These are phyloP conservation scores for Dasypus novemcinctus DNA, from an alignment of 2,113 vertebrate genomes.

Conservation along the genomic window DNA sequence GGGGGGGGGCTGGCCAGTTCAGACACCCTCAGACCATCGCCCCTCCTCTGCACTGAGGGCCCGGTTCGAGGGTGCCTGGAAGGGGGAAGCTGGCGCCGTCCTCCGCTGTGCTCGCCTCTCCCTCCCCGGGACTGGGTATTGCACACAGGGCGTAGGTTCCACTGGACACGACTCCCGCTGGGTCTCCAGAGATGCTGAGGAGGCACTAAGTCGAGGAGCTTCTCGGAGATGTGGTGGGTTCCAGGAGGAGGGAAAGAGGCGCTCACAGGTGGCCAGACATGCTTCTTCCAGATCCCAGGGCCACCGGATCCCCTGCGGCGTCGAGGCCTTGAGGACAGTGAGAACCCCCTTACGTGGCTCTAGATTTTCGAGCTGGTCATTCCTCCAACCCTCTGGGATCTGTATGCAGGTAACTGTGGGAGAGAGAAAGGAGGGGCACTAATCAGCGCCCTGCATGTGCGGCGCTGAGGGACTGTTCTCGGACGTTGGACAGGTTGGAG, in stretches of 20 bases:
- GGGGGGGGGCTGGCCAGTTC: background rate
- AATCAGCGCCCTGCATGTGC: background rate
- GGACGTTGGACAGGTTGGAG: background rate
- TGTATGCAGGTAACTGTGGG: constrained; percentile 64
- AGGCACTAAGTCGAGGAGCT: too few species aligned
- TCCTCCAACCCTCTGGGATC: constrained; percentile 43
- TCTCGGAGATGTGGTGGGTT: too few species aligned
- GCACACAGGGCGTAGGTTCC: constrained; percentile 80
- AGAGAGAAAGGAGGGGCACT: background rate
- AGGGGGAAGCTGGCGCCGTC: background rate
- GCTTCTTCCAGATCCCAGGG: too few species aligned
- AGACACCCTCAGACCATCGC: background rate
- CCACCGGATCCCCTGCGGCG: too few species aligned
- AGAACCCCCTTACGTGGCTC: constrained; percentile 6
- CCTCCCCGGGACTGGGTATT: constrained; percentile 70
- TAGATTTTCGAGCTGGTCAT: constrained; percentile 54
- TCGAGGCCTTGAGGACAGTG: too few species aligned
- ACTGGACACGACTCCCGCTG: too few species aligned
- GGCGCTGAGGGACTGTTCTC: background rate
- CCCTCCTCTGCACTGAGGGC: background rate
- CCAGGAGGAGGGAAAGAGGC: too few species aligned
- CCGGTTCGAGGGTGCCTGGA: background rate
- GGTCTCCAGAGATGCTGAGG: too few species aligned
- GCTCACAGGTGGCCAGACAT: too few species aligned
- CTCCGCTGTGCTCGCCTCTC: background rate